phyloP scores from a whole-genome alignment of 2,113 vertebrate genomes.

The Chiloscyllium plagiosum region DNA sequence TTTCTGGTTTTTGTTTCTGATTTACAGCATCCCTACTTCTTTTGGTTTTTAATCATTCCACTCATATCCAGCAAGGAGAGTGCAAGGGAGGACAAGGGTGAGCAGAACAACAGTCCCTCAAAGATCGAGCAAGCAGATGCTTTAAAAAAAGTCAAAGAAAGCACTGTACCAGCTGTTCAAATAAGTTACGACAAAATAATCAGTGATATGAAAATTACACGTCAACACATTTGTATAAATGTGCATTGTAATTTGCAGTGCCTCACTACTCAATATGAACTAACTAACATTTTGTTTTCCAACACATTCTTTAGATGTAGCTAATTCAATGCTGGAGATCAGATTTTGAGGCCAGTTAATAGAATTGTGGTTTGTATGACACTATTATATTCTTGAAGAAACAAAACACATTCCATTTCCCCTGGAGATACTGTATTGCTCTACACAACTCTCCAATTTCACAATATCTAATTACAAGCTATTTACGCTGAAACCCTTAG shows the following conservation, averaged over 20 bases:
- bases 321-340: constrained; percentile 13
- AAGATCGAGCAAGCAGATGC: neutral
- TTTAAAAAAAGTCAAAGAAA: neutral
- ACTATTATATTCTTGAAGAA: constrained; percentile 20
- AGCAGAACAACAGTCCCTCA: neutral
- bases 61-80: neutral
- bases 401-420: neutral
- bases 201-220: neutral
- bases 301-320: neutral
- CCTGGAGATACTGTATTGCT: constrained; percentile 27
- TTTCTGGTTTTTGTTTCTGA: too few relatives aligned
- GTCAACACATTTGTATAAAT: neutral
- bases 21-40: too few relatives aligned
- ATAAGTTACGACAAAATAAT: neutral
- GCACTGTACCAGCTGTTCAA: neutral
- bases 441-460: constrained; percentile 30
- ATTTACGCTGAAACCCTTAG: neutral
- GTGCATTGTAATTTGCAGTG: too few relatives aligned
- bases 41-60: too few relatives aligned
- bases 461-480: constrained; percentile 26
- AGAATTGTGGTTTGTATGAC: constrained; percentile 32
- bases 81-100: neutral
- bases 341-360: constrained; percentile 27
- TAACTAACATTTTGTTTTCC: constrained; percentile 18
- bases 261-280: neutral